Conservation (phyloP, 2,113 vertebrate species). For the Leucoraja erinaceus region DNA sequence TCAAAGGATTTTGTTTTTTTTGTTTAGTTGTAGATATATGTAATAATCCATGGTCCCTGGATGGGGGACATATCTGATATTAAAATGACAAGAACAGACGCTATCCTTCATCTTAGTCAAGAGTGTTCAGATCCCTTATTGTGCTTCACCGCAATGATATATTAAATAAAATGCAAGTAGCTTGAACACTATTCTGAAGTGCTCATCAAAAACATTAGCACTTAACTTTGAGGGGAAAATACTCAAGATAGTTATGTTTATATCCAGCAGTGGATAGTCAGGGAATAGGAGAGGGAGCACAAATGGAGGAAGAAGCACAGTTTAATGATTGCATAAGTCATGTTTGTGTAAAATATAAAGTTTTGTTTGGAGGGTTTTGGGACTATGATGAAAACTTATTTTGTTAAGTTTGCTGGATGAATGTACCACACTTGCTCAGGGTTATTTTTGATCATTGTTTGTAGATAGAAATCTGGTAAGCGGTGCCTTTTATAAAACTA, state of each 20-base stretch:
- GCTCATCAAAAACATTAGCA: background rate
- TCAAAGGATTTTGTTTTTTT: no score
- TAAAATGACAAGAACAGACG: no score
- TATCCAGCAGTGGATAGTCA: background rate
- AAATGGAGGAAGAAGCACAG: background rate
- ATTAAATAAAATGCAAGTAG: background rate
- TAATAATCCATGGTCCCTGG: no score
- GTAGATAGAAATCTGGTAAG: background rate
- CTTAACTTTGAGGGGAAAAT: background rate
- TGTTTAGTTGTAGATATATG: background rate
- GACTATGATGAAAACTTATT: background rate
- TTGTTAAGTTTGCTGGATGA: constrained; percentile 8
- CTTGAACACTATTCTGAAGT: background rate
- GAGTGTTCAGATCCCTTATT: background rate
- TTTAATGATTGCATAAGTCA: background rate
- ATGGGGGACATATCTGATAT: no score
- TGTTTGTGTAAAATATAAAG: constrained; percentile 4
- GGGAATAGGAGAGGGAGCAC: background rate
- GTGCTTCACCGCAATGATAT: background rate
- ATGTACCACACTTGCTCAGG: constrained; percentile 23
- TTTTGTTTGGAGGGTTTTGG: constrained; percentile 12
- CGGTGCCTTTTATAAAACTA: constrained; percentile 34
- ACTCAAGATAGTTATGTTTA: background rate
- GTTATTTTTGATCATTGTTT: constrained; percentile 24
- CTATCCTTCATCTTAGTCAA: no score